Conservation (phyloP, 2,888 invertebrate genomes). For the Chesias legatella region DNA sequence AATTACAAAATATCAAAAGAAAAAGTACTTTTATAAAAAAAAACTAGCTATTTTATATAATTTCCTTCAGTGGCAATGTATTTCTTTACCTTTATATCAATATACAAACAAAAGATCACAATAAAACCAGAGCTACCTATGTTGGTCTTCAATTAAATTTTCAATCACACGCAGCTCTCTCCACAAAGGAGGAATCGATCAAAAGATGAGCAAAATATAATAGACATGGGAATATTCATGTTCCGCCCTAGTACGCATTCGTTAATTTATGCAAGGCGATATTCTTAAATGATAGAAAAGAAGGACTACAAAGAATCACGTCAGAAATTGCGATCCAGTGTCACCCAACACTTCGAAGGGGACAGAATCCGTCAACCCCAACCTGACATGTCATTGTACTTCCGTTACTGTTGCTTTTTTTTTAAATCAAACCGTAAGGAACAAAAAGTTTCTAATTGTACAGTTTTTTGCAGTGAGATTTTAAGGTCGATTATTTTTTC, state of each 20-base stretch:
- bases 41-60: no score
- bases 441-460: constrained; percentile 78
- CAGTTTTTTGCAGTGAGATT: constrained; percentile 72
- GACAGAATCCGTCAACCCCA: constrained; percentile 60
- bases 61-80: no score
- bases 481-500: constrained; percentile 75
- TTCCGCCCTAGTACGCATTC: constrained; percentile 49
- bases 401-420: constrained; percentile 73
- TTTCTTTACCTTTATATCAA: no score
- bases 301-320: constrained; percentile 61
- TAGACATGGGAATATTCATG: constrained; percentile 77
- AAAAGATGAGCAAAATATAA: constrained; percentile 42
- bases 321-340: constrained; percentile 73
- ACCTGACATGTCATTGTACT: constrained; percentile 74
- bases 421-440: constrained; percentile 54
- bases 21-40: no score
- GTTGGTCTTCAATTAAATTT: constrained; percentile 41
- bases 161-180: constrained; percentile 32
- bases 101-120: neutral
- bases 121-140: constrained; percentile 12
- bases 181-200: constrained; percentile 28
- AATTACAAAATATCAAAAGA: no score
- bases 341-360: constrained; percentile 73
- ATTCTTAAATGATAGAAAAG: constrained; percentile 41
- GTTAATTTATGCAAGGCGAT: constrained; percentile 79